Percentiles rank a stretch among this genome's conserved stretches.
Evolutionary conservation across 1,140 invertebrate genomes (phyloP).

Genomic region (Orius insidiosus): DNA sequence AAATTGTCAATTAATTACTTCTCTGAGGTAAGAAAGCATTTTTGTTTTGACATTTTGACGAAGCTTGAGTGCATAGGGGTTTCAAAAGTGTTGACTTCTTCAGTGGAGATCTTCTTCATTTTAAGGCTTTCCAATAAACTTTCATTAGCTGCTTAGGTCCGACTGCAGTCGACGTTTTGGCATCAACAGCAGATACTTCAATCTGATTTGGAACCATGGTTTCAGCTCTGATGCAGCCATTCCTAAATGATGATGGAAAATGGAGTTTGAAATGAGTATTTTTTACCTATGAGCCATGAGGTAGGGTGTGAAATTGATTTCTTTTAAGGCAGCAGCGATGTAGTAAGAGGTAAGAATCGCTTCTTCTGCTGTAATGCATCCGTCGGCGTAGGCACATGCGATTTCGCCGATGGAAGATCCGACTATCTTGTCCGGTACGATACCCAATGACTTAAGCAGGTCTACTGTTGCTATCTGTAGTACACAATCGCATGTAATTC

Average conservation of each 20-base stretch:
- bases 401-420: conserved; percentile 68
- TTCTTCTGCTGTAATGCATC: conserved; percentile 60
- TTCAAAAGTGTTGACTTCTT: conserved; percentile 1
- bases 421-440: conserved; percentile 54
- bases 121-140: conserved; percentile 3
- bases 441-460: conserved; percentile 39
- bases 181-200: no score
- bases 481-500: conserved; percentile 11
- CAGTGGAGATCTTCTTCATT: no score
- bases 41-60: no score
- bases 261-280: no score
- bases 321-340: conserved; percentile 70
- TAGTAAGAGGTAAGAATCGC: conserved; percentile 65
- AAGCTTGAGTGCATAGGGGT: not conserved
- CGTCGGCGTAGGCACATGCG: conserved; percentile 70
- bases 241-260: no score
- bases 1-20: no score
- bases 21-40: no score
- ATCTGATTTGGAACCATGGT: not conserved
- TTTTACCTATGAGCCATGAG: not conserved
- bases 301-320: conserved; percentile 43
- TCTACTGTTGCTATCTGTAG: conserved; percentile 56
- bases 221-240: not conserved
- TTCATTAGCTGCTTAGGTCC: not conserved
- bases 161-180: not conserved